Conservation (phyloP, 1,140 invertebrate genomes). For the Drosophila kikkawai region DNA sequence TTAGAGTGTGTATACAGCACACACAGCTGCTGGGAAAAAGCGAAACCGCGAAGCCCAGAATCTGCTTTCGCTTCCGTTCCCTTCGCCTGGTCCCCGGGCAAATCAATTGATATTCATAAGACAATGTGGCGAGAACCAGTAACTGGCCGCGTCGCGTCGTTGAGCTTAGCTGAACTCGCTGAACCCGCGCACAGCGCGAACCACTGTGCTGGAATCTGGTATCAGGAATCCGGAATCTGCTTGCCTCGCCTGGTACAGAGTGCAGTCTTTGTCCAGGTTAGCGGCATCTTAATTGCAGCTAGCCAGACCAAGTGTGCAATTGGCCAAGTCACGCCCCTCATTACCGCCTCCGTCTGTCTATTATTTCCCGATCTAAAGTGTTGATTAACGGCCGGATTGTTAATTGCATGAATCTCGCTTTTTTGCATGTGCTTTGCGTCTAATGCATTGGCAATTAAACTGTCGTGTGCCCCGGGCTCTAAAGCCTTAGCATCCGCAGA, state of each 20-base stretch:
- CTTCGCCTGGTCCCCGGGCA: not conserved
- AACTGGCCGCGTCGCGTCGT: not conserved
- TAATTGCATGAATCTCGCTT: conserved; percentile 58
- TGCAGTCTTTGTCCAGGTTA: conserved; percentile 53
- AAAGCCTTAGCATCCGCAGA: not conserved
- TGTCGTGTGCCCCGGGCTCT: conserved; percentile 16
- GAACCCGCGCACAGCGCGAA: conserved; percentile 19
- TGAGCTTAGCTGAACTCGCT: conserved; percentile 33
- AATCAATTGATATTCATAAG: conserved; percentile 54
- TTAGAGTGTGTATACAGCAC: not conserved
- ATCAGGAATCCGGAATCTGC: conserved; percentile 11
- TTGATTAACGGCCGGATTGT: conserved; percentile 48
- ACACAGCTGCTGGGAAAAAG: conserved; percentile 11
- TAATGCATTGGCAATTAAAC: conserved; percentile 53
- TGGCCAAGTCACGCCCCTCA: conserved; percentile 40
- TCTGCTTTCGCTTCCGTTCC: conserved; percentile 15
- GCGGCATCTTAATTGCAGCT: conserved; percentile 52
- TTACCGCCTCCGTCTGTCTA: conserved; percentile 26
- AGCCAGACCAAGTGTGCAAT: conserved; percentile 34
- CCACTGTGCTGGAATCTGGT: conserved; percentile 38
- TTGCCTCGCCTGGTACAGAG: conserved; percentile 27
- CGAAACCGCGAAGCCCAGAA: conserved; percentile 7
- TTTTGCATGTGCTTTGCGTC: conserved; percentile 20
- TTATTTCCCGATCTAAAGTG: conserved; percentile 55
- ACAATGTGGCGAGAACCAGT: conserved; percentile 17